Evolutionary conservation across 2,797 vertebrate genomes (phyloP).

Genomic region (Sardinella longiceps): DNA sequence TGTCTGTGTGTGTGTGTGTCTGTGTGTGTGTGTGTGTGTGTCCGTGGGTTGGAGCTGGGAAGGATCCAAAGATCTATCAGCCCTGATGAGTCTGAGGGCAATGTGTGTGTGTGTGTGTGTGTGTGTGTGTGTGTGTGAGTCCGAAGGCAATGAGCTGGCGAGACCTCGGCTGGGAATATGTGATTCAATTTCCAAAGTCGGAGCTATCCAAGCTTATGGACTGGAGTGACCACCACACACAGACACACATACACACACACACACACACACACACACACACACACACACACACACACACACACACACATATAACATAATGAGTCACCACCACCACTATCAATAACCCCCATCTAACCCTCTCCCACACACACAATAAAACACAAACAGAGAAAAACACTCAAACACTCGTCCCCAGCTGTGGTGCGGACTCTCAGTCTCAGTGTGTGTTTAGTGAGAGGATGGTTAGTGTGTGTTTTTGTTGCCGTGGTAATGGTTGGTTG

Average conservation of each 20-base stretch:
- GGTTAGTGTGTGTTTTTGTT: no score
- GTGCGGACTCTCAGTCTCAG: neutral
- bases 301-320: neutral
- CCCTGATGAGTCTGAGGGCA: neutral
- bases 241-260: no score
- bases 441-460: neutral
- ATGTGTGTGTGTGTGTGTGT: no score
- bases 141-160: constrained; percentile 25
- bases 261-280: neutral
- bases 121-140: no score
- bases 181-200: constrained; percentile 17
- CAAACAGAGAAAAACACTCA: no score
- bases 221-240: neutral
- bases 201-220: neutral
- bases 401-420: constrained; percentile 13
- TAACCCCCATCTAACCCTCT: no score
- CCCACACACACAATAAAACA: neutral
- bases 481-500: no score
- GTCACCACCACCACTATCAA: no score
- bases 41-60: neutral
- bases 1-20: no score
- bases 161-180: constrained; percentile 32
- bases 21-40: neutral
- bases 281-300: neutral
- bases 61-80: neutral